These are phyloP conservation scores for Naja naja DNA, from an alignment of 2,113 vertebrate genomes.

Conservation along the genomic window DNA sequence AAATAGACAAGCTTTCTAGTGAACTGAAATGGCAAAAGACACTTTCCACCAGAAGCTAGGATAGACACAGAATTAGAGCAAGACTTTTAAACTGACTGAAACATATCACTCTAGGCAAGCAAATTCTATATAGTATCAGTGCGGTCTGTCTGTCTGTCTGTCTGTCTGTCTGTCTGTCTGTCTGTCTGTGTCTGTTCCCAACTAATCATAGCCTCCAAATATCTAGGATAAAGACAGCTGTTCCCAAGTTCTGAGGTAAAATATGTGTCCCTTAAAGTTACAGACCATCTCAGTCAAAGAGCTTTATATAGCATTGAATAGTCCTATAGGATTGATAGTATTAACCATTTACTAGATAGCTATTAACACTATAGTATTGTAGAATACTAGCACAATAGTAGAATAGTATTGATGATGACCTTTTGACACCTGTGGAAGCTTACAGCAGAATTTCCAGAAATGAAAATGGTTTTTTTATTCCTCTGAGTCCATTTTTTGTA, in stretches of 20 bases:
- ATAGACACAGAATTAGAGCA: background rate
- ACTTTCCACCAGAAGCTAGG: background rate
- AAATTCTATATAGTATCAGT: background rate
- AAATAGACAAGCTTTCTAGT: background rate
- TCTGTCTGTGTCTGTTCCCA: background rate
- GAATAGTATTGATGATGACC: background rate
- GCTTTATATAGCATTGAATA: background rate
- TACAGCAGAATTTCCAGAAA: background rate
- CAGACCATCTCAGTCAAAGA: background rate
- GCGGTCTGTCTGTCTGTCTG: too few species aligned
- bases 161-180: background rate
- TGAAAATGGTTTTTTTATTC: background rate
- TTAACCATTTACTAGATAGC: background rate
- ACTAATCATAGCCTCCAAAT: background rate
- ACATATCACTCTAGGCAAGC: background rate
- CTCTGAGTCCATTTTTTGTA: background rate
- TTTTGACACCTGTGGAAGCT: background rate
- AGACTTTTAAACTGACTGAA: background rate
- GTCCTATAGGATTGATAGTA: background rate
- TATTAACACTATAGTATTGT: background rate
- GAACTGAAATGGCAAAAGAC: background rate
- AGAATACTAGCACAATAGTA: background rate
- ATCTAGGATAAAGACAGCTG: background rate
- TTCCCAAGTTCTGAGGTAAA: background rate
- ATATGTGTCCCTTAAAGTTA: background rate